Evolutionary conservation across 37 sponge, comb jelly and placozoan species (phyloP), one percentile per base, ranked within the genome.

Genomic region (Spongilla lacustris): DNA sequence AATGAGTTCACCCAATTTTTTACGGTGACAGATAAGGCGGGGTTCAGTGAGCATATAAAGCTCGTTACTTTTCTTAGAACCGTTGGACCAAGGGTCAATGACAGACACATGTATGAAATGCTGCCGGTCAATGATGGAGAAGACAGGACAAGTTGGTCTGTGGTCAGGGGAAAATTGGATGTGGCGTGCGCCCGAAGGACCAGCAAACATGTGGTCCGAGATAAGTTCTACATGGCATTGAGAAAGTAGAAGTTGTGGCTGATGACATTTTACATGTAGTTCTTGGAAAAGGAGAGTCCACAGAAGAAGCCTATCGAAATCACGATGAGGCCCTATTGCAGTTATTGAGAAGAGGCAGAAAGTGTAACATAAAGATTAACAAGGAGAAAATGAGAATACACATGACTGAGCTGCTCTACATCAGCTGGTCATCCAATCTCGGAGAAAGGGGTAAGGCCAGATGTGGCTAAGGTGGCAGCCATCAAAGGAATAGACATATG

Each of bases 221-320:
- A 41, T 6, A 41, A 41, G 41, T 41, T 41, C 6, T 41, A 17
- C 73, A 83, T 32, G 83, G 83, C 46, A 70, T 68, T n/a, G 78
- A 37, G 36, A 79, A 83, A 32, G 89, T 88, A 22, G 31, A 36
- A 27, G 83, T 36, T 48, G 29, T 83, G 21, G 70, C 83, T 29
- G 89, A 88, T 46, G 83, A 88, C 50, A 76, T 88, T 46, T 25
- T 88, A n/a, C n/a, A n/a, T n/a, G n/a, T n/a, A 14, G 75, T 88
- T 27, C 69, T 58, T 77, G 83, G 82, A 33, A 58, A 58, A 58
- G 30, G 70, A 37, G 82, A 78, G 13, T 23, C 5, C 50, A 77
- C 73, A 22, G 82, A 83, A 37, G 58, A 58, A 58, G 58, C 58
- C 1, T 58, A 58, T 58, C 21, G 19, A 58, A 58, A 58, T 58